Percentiles rank a stretch among this genome's conserved stretches.
These are phyloP conservation scores for Poeciliopsis turrubarensis DNA, from an alignment of 2,113 vertebrate genomes.

Conservation along the genomic window DNA sequence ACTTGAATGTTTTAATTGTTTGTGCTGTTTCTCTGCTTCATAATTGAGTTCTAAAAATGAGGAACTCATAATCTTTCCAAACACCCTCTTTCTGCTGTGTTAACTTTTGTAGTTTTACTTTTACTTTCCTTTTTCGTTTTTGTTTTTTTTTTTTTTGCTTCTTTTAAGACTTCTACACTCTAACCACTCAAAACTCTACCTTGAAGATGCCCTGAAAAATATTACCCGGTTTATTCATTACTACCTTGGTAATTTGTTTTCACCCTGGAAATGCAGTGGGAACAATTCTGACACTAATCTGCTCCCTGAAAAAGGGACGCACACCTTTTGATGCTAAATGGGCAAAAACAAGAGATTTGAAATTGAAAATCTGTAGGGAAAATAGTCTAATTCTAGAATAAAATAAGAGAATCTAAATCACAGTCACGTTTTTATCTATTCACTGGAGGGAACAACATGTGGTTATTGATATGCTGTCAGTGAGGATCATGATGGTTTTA, in stretches of 20 bases:
- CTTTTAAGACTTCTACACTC: too few species aligned
- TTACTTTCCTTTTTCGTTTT: too few species aligned
- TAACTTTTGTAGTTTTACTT: too few species aligned
- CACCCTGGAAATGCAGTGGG: too few species aligned
- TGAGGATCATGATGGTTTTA: neutral
- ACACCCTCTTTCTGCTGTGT: too few species aligned
- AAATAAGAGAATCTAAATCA: neutral
- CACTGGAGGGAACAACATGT: neutral
- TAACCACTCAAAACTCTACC: neutral
- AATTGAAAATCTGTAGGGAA: neutral
- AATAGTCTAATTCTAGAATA: neutral
- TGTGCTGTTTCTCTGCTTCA: neutral
- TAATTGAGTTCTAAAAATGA: neutral
- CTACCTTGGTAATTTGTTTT: too few species aligned
- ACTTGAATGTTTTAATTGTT: conserved; percentile 8
- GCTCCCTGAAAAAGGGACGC: too few species aligned
- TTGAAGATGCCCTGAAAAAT: neutral
- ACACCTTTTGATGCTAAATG: neutral
- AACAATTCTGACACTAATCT: too few species aligned
- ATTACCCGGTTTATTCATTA: too few species aligned
- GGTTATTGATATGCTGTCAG: neutral
- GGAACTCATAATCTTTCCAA: too few species aligned
- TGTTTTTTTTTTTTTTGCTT: too few species aligned
- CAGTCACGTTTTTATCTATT: neutral
- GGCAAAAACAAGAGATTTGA: neutral